Conservation (phyloP, 2,113 vertebrate genomes). For the Brienomyrus longianalis region DNA sequence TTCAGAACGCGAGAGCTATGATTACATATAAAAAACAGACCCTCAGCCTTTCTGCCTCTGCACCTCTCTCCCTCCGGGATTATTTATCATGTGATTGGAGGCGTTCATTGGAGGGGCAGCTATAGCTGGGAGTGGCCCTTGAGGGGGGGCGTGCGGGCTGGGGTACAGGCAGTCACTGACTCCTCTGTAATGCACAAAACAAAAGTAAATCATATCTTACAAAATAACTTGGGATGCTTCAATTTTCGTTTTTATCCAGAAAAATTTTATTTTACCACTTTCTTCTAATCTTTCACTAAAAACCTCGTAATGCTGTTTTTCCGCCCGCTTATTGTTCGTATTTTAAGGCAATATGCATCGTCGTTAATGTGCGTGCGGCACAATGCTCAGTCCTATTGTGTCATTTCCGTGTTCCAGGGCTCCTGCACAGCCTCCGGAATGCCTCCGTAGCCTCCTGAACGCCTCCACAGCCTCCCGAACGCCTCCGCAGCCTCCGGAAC, state of each 20-base stretch:
- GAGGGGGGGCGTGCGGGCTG: neutral
- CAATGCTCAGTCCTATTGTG: neutral
- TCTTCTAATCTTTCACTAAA: neutral
- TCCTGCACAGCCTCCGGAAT: neutral
- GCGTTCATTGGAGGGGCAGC: neutral
- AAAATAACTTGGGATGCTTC: neutral
- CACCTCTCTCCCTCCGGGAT: neutral
- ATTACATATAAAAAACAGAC: neutral
- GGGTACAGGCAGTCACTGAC: neutral
- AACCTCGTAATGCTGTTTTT: neutral
- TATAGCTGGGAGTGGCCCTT: neutral
- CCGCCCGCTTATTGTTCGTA: neutral
- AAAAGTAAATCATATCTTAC: neutral
- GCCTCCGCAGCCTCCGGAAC: no score
- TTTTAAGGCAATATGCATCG: neutral
- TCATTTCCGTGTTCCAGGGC: neutral
- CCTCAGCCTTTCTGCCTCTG: neutral
- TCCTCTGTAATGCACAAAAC: neutral
- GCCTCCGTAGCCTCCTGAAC: neutral
- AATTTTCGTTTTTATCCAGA: neutral
- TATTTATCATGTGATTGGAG: neutral
- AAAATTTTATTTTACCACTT: neutral
- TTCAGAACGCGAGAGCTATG: neutral
- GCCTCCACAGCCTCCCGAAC: no score
- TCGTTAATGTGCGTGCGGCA: neutral